These are phyloP conservation scores for Agapetus fuscipes DNA, from an alignment of 2,888 invertebrate genomes.

Conservation along the genomic window DNA sequence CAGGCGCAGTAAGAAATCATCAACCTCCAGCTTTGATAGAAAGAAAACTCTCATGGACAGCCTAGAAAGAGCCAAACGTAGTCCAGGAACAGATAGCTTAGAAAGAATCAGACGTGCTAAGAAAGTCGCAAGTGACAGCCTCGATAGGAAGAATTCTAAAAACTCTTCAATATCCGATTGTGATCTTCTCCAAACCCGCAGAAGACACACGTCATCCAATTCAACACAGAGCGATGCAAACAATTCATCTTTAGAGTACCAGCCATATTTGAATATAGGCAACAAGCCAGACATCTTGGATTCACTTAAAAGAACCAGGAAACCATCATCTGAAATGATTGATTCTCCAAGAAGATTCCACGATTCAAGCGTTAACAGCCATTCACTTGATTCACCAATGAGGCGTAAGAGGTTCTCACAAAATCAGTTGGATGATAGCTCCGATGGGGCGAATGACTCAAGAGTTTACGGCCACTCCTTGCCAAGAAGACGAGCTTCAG, in stretches of 20 bases:
- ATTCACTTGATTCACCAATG: constrained; percentile 38
- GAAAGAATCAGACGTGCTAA: constrained; percentile 34
- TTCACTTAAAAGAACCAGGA: constrained; percentile 30
- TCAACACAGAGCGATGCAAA: constrained; percentile 43
- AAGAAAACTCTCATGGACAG: constrained; percentile 42
- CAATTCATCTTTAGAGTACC: constrained; percentile 42
- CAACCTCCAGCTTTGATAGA: constrained; percentile 43
- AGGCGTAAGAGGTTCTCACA: constrained; percentile 39
- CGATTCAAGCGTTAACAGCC: constrained; percentile 22
- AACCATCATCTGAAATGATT: constrained; percentile 13
- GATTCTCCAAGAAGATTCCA: constrained; percentile 5
- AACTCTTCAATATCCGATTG: constrained; percentile 33
- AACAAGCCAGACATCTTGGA: constrained; percentile 42
- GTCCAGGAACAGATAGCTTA: constrained; percentile 41
- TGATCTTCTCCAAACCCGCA: constrained; percentile 27
- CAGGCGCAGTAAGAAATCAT: constrained; percentile 30
- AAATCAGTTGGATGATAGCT: constrained; percentile 31
- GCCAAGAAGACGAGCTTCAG: constrained; percentile 14
- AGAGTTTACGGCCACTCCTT: constrained; percentile 12
- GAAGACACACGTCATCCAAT: constrained; percentile 39
- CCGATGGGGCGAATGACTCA: constrained; percentile 21
- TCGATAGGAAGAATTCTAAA: constrained; percentile 35
- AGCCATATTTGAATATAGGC: constrained; percentile 19
- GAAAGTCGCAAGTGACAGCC: constrained; percentile 31
- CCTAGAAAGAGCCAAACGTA: constrained; percentile 39